Base-by-base conservation (phyloP, 2,797 vertebrate species). In the Halcyon chelicuti region DNA sequence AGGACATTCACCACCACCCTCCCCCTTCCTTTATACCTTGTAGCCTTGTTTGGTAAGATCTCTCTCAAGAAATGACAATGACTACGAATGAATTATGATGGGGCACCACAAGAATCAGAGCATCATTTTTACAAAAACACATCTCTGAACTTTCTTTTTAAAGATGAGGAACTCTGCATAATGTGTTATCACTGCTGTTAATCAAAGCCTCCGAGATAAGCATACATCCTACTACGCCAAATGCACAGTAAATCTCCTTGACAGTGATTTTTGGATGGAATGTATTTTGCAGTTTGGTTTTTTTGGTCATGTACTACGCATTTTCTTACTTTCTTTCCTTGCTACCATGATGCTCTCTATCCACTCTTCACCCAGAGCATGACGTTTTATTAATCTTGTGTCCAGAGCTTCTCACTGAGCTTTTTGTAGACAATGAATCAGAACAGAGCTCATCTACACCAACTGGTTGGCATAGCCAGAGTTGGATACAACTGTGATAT, bases 1-100 rank as follows among this genome's bases (percentile, higher is more conserved):
- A 96, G 97, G 89, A 96, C 85, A 15, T 44, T 31, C 94, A 62
- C 54, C 68, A 71, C 66, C 78, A 42, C 55, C 62, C 67, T 86
- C 87, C 52, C 70, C 52, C 70, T 78, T 47, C 29, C 75, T 79
- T 96, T 93, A 40, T 88, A 84, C 63, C 91, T 74, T 11, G 61
- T 87, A 89, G 91, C 88, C 94, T 96, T 85, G 39, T 84, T 96
- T 86, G 94, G 90, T 79, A 80, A 96, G 92, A 85, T 91, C 75
- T 90, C 74, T 91, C 74, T 80, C 78, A 57, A 88, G 51, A 76
- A 93, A 93, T 96, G 93, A 94, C 96, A 97, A 76, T 74, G 87
- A 96, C 89, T 93, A 94, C 96, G 93, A 95, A 96, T 95, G 94
- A 97, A 97, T 97, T 95, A 95, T 54, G 83, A 96, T 62, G 71